These are phyloP conservation scores for Microtus pennsylvanicus DNA, from an alignment of 2,113 vertebrate species.

Conservation along the genomic window DNA sequence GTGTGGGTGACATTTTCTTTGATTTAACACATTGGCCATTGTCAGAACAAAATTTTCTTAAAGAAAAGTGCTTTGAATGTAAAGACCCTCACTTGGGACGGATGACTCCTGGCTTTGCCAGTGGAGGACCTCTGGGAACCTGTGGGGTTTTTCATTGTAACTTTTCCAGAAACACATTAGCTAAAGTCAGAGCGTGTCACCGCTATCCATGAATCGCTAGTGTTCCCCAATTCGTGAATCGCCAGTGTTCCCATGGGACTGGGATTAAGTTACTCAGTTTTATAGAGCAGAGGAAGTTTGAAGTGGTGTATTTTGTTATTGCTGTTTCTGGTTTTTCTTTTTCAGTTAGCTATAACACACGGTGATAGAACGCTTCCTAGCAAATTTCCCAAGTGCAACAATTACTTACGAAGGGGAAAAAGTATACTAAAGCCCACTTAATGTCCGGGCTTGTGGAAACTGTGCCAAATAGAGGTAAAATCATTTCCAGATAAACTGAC, in stretches of 20 bases:
- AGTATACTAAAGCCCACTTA: not conserved
- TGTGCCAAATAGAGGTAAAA: conserved; percentile 1
- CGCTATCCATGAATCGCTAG: not conserved
- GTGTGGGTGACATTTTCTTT: not conserved
- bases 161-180: not conserved
- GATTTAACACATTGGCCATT: not conserved
- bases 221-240: not conserved
- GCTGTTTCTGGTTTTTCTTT: conserved; percentile 5
- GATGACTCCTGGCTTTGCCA: not conserved
- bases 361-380: not conserved
- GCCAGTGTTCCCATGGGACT: not conserved
- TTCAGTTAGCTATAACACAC: not conserved
- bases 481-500: conserved; percentile 57
- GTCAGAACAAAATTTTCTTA: not conserved
- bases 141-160: not conserved
- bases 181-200: not conserved
- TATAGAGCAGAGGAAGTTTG: not conserved
- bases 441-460: conserved; percentile 31
- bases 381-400: not conserved
- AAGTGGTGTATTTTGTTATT: not conserved
- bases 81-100: not conserved
- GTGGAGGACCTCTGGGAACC: not conserved
- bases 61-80: not conserved
- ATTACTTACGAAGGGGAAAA: not conserved
- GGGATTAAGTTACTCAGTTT: not conserved